Evolutionary conservation across 2,113 vertebrate species (phyloP).

Genomic region (Xiphophorus couchianus): DNA sequence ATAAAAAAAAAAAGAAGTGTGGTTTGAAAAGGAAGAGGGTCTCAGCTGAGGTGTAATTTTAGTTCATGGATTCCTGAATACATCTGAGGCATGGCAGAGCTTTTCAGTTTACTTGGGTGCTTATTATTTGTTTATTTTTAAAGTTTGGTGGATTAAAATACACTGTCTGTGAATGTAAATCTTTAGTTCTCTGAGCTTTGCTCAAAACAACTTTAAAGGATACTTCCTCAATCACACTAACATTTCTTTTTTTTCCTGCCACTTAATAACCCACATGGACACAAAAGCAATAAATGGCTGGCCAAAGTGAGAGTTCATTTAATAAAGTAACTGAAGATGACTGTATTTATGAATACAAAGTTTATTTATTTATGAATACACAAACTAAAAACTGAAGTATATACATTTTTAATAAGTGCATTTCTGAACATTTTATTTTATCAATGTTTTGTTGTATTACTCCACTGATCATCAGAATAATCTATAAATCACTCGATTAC

Average conservation of each 20-base stretch:
- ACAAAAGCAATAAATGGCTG: no score
- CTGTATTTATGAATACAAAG: no score
- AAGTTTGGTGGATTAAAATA: background rate
- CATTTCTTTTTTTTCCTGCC: conserved; percentile 61
- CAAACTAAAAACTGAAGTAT: no score
- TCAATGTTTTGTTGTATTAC: no score
- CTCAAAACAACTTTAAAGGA: conserved; percentile 10
- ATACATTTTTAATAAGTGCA: no score
- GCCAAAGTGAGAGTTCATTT: no score
- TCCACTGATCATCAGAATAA: no score
- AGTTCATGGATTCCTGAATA: conserved; percentile 7
- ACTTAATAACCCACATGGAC: conserved; percentile 49
- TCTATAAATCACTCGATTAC: no score
- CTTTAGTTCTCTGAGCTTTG: background rate
- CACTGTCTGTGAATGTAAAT: background rate
- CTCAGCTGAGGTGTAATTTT: conserved; percentile 47
- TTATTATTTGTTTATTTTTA: conserved; percentile 1
- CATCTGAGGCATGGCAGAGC: background rate
- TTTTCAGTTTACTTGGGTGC: background rate
- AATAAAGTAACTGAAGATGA: no score
- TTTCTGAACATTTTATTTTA: no score
- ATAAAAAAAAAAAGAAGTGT: conserved; percentile 57
- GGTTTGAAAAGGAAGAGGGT: conserved; percentile 65
- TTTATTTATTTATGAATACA: no score
- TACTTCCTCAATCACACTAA: conserved; percentile 37